Base-by-base conservation (phyloP, 1,140 invertebrate species). In the Zophobas atratus region DNA sequence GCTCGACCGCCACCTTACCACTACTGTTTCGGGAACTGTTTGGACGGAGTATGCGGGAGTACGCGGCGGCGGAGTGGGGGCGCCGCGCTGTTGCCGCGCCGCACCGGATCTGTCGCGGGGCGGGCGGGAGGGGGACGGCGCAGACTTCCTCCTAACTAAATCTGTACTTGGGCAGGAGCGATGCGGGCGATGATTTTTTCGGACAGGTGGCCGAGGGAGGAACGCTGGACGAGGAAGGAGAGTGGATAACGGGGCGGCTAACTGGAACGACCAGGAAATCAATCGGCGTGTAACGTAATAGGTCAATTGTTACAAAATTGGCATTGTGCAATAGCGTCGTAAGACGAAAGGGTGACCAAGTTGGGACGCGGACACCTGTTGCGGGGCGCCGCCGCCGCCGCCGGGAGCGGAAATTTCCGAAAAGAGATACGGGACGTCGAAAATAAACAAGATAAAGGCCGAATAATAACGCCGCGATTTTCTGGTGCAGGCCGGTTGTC, bases 1-100 rank as follows among this genome's bases (percentile, higher is more conserved):
- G 76, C 38, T 39, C 74, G 82, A 81, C 82, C 74, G 84, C 78
- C 84, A 85, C 84, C 84, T 85, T 85, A 85, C 84, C 83, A 84
- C 84, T 84, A 83, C 82, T 82, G 83, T 82, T 82, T 67, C 81
- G 81, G 70, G 57, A 77, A 80, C 79, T 82, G 81, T 82, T 82
- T 80, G 71, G 70, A 38, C 75, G 56, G 76, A 51, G 51, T 81
- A 77, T 81, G 82, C 78, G 83, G 83, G 83, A 81, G 83, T 80
- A 70, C 60, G 77, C 41, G 39, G 71, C 74, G 78, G 76, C 75
- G 74, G 51, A 72, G 76, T 74, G 73, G 77, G 39, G 75, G 79
- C 76, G 72, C 76, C 70, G 53, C 76, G 77, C 36, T 73, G 79
- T 81, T 78, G 79, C 79, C 77, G 57, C 38, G 51, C 56, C 67